Evolutionary conservation across 2,113 vertebrate genomes (phyloP).

Genomic region (Halcyon malimbica): DNA sequence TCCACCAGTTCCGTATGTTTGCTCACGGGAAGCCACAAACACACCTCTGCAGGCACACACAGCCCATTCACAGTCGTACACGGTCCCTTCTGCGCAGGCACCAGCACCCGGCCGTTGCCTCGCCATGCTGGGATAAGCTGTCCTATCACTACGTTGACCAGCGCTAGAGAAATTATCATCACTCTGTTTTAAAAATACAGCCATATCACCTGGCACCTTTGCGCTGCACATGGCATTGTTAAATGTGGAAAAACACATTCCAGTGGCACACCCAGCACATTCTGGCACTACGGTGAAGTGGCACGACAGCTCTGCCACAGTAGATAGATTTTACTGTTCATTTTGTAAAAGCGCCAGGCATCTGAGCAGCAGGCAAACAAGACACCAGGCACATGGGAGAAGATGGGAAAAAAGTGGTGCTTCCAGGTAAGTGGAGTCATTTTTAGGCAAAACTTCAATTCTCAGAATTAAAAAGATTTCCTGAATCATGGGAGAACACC

Average conservation of each 20-base stretch:
- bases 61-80: accelerated
- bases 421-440: background rate
- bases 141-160: background rate
- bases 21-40: too few relatives aligned
- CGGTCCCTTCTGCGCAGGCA: accelerated
- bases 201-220: background rate
- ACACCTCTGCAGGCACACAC: background rate
- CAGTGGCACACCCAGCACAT: background rate
- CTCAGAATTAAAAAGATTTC: background rate
- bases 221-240: background rate
- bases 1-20: accelerated
- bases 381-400: background rate
- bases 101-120: background rate
- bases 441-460: background rate
- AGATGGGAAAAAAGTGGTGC: accelerated
- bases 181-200: background rate
- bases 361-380: background rate
- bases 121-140: background rate
- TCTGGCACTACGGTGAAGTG: background rate
- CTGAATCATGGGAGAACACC: background rate
- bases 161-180: background rate
- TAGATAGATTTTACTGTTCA: background rate
- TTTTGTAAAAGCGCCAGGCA: background rate
- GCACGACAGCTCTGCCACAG: background rate
- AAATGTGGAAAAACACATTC: background rate